These are phyloP conservation scores for Platysteira castanea DNA, from an alignment of 2,113 vertebrate species.

Conservation along the genomic window DNA sequence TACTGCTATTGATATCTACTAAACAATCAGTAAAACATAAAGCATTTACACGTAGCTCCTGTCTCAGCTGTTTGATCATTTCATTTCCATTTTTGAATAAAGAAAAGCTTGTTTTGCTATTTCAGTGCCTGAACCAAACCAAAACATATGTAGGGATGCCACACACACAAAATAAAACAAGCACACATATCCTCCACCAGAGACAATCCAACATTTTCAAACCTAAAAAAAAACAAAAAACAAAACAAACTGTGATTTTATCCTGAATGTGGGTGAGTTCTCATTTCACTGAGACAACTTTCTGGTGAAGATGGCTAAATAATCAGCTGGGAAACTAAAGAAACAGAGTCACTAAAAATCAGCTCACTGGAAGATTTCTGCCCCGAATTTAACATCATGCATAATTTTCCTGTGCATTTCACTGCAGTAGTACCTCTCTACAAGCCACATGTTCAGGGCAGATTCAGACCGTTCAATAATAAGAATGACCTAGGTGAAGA, in stretches of 20 bases:
- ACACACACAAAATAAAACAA: constrained; percentile 22
- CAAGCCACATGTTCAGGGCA: not conserved
- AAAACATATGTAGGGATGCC: constrained; percentile 48
- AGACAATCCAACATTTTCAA: constrained; percentile 16
- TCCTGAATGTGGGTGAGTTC: constrained; percentile 38
- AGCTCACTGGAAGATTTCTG: not conserved
- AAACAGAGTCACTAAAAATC: not conserved
- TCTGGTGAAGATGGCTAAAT: constrained; percentile 20
- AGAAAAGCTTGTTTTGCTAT: constrained; percentile 33
- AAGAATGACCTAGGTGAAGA: not conserved
- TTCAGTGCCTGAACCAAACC: constrained; percentile 1
- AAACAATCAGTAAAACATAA: not conserved
- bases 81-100: constrained; percentile 22
- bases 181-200: constrained; percentile 19
- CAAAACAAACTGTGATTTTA: not conserved
- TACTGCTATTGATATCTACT: not conserved
- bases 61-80: not conserved
- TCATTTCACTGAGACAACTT: constrained; percentile 21
- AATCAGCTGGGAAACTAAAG: not conserved
- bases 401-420: not conserved
- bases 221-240: not conserved
- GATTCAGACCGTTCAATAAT: not conserved
- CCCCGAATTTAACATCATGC: not conserved
- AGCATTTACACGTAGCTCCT: not conserved
- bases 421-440: not conserved